These are phyloP conservation scores for Cyprinodon tularosa DNA, from an alignment of 2,113 vertebrate genomes.

Conservation along the genomic window DNA sequence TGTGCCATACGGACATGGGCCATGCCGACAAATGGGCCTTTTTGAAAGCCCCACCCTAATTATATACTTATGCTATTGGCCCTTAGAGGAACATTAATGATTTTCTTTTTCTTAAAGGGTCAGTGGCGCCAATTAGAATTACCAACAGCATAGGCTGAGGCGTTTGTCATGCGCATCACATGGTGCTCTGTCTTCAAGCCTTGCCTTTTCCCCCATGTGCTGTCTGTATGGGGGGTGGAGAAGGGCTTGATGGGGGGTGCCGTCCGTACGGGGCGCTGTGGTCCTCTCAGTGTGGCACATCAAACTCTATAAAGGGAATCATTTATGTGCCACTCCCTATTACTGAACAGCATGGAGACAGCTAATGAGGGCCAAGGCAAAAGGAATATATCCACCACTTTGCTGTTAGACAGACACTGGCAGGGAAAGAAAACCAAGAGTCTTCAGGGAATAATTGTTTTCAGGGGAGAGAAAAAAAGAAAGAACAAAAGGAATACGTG, in stretches of 20 bases:
- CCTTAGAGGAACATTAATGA: constrained; percentile 74
- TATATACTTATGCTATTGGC: constrained; percentile 72
- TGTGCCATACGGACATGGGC: constrained; percentile 25
- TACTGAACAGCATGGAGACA: constrained; percentile 88
- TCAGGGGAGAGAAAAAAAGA: constrained; percentile 46
- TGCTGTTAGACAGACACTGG: constrained; percentile 80
- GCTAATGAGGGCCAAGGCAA: constrained; percentile 86
- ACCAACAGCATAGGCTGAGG: constrained; percentile 59
- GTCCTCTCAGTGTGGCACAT: constrained; percentile 87
- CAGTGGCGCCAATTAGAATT: constrained; percentile 78
- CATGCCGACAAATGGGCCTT: constrained; percentile 19
- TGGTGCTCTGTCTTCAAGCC: constrained; percentile 44
- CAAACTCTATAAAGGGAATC: constrained; percentile 91
- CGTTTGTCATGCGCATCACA: constrained; percentile 79
- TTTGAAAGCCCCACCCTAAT: constrained; percentile 67
- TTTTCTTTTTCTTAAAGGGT: constrained; percentile 75
- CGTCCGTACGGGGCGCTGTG: constrained; percentile 80
- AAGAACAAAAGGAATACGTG: constrained; percentile 76
- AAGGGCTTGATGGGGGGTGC: constrained; percentile 58
- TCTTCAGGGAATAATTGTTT: constrained; percentile 82
- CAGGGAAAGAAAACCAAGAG: constrained; percentile 74
- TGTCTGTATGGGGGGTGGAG: constrained; percentile 56
- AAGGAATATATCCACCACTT: constrained; percentile 82
- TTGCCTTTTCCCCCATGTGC: constrained; percentile 39
- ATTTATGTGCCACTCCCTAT: constrained; percentile 88